Conservation (phyloP, 1,140 invertebrate species). For the Pararge aegeria region DNA sequence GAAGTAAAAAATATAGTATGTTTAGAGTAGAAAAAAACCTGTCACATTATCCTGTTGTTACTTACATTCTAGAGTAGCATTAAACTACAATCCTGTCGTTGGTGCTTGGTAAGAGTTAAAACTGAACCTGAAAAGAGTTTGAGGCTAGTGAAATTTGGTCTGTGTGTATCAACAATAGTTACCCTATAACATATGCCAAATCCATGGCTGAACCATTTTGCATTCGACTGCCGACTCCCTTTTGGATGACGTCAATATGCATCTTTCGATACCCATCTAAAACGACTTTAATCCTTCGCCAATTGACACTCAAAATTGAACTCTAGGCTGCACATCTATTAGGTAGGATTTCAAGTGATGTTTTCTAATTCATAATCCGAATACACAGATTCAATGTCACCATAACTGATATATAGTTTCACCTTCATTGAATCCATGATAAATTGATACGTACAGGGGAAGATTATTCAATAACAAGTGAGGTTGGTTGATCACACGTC, state of each 20-base stretch:
- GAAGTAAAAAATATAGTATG: too few species aligned
- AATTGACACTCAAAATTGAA: constrained; percentile 14
- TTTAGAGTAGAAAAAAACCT: too few species aligned
- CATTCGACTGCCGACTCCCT: constrained; percentile 73
- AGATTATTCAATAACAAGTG: constrained; percentile 78
- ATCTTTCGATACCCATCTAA: constrained; percentile 30
- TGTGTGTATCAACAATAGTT: constrained; percentile 60
- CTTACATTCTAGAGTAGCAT: too few species aligned
- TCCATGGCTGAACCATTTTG: constrained; percentile 76
- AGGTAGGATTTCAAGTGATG: constrained; percentile 12
- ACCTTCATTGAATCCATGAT: constrained; percentile 77
- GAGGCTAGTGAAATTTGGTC: constrained; percentile 12
- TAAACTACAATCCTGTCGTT: too few species aligned
- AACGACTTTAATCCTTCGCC: constrained; percentile 33
- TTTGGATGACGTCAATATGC: constrained; percentile 74
- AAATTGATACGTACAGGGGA: constrained; percentile 70
- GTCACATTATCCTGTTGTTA: too few species aligned
- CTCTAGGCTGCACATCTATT: neutral
- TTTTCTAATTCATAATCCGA: constrained; percentile 16
- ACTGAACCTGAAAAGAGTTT: too few species aligned
- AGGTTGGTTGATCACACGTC: constrained; percentile 63
- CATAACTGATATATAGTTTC: constrained; percentile 70
- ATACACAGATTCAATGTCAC: constrained; percentile 21
- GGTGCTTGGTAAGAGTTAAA: too few species aligned
- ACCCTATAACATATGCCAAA: constrained; percentile 77